phyloP scores from a whole-genome alignment of 2,797 vertebrate species.

The Falco berigora region DNA sequence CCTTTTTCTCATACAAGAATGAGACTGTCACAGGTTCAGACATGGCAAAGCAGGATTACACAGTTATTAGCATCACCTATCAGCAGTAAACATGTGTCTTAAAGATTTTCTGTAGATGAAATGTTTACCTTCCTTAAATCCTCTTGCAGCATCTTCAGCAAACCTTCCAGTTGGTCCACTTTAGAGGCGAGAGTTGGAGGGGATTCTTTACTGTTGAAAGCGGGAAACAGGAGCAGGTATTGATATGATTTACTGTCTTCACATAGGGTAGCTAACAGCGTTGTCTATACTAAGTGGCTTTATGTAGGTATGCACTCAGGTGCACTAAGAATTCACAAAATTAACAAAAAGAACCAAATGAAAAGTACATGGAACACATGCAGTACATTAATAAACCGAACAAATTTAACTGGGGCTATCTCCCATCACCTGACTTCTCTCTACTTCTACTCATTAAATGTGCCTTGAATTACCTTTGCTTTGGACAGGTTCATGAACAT shows the following conservation, averaged over 20 bases:
- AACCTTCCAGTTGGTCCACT: slow-evolving; percentile 90
- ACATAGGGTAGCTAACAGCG: background rate
- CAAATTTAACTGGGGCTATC: background rate
- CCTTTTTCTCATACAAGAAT: background rate
- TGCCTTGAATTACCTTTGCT: background rate
- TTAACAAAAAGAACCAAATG: background rate
- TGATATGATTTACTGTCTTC: background rate
- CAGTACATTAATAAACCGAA: background rate
- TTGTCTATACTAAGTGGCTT: background rate
- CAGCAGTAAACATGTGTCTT: background rate
- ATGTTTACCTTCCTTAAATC: slow-evolving; percentile 89
- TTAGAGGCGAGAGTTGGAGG: slow-evolving; percentile 88
- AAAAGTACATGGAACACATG: background rate
- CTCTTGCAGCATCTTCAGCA: slow-evolving; percentile 91
- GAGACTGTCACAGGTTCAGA: background rate
- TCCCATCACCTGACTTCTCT: background rate
- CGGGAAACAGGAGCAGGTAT: background rate
- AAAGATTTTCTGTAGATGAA: background rate
- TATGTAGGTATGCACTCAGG: background rate
- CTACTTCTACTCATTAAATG: background rate
- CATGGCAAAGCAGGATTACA: background rate
- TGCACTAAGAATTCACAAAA: background rate
- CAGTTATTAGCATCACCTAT: background rate
- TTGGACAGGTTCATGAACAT: background rate
- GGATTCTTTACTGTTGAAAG: slow-evolving; percentile 81